Conservation (phyloP, 2,888 invertebrate genomes). For the Hetaerina titia region DNA sequence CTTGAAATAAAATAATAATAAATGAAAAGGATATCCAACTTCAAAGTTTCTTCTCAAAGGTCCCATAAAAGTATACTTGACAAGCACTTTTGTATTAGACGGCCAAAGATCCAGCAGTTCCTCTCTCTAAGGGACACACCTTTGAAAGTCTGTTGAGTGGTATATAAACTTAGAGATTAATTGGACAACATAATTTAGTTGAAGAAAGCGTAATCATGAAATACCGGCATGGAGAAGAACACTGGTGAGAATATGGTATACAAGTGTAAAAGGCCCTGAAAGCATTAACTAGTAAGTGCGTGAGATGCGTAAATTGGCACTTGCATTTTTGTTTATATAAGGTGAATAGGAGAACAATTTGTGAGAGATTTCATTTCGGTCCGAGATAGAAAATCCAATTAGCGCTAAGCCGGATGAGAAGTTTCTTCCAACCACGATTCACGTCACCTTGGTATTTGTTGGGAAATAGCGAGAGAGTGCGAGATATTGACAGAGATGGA, state of each 20-base stretch:
- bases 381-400: conserved; percentile 3
- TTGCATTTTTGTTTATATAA: not conserved
- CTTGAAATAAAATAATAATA: too few relatives aligned
- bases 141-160: too few relatives aligned
- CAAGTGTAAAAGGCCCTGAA: not conserved
- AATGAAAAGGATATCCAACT: too few relatives aligned
- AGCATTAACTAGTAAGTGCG: not conserved
- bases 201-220: too few relatives aligned
- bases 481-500: not conserved
- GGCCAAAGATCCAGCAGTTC: too few relatives aligned
- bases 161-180: too few relatives aligned
- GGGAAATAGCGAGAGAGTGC: not conserved
- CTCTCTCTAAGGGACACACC: too few relatives aligned
- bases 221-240: not conserved
- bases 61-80: too few relatives aligned
- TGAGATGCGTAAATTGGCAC: not conserved
- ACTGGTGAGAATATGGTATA: not conserved
- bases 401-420: conserved; percentile 27
- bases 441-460: not conserved
- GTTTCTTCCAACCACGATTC: not conserved
- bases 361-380: not conserved
- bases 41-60: too few relatives aligned
- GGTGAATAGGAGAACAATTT: not conserved
- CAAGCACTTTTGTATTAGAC: too few relatives aligned
- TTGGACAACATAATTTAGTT: too few relatives aligned